These are phyloP conservation scores for Gymnodraco acuticeps DNA, from an alignment of 2,797 vertebrate species.

Conservation along the genomic window DNA sequence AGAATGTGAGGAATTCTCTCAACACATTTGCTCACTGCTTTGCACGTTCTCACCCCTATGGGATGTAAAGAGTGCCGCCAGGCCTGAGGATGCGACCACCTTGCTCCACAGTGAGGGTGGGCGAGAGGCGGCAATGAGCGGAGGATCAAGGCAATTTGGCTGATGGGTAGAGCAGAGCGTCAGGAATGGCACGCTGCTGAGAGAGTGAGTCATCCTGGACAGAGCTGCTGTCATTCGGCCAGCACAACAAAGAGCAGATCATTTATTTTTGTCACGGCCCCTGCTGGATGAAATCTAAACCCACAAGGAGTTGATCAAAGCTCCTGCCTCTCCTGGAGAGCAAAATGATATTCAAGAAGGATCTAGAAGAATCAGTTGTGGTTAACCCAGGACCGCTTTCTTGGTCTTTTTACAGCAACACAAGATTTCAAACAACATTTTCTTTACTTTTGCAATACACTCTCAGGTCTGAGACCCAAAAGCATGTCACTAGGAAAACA, in stretches of 20 bases:
- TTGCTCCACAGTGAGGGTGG: constrained; percentile 59
- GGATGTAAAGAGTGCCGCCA: constrained; percentile 75
- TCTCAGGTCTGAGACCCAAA: no score
- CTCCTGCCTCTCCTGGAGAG: constrained; percentile 67
- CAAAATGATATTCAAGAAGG: constrained; percentile 60
- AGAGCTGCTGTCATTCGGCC: constrained; percentile 74
- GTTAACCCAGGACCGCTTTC: constrained; percentile 2
- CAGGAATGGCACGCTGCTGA: constrained; percentile 73
- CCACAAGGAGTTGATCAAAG: constrained; percentile 73
- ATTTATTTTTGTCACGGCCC: constrained; percentile 77
- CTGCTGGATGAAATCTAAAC: constrained; percentile 71
- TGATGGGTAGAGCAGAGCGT: constrained; percentile 69
- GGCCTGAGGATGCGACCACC: constrained; percentile 70
- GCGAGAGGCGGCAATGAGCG: constrained; percentile 62
- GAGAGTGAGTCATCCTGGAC: constrained; percentile 78
- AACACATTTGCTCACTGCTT: constrained; percentile 82
- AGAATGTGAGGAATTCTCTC: constrained; percentile 84
- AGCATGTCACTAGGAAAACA: background rate
- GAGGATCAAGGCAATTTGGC: constrained; percentile 76
- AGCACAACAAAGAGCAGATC: constrained; percentile 77
- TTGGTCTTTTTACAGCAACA: background rate
- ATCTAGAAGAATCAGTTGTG: constrained; percentile 47
- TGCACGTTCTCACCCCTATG: constrained; percentile 83
- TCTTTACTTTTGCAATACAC: background rate
- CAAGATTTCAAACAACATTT: background rate